Conservation (phyloP, 2,113 vertebrate genomes). For the Panthera uncia region DNA sequence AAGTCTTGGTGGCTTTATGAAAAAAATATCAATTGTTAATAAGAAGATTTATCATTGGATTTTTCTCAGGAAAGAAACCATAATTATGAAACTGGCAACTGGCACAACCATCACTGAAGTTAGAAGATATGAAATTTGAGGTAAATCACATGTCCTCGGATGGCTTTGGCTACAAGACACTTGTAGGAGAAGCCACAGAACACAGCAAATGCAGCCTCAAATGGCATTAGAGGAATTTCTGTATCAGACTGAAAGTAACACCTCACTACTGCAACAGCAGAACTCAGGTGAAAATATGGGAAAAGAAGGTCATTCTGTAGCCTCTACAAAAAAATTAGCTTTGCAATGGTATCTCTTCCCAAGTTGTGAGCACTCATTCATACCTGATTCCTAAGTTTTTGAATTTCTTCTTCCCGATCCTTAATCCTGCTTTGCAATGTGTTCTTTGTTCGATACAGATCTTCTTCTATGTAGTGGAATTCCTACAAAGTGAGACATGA, state of each 20-base stretch:
- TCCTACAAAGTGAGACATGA: slow-evolving; percentile 86
- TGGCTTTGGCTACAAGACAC: background rate
- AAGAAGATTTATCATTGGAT: background rate
- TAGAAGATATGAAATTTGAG: background rate
- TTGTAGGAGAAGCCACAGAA: background rate
- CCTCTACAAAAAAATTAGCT: background rate
- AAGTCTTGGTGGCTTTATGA: background rate
- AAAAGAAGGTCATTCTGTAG: background rate
- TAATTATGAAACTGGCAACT: background rate
- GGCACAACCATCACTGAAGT: background rate
- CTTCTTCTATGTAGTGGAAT: slow-evolving; percentile 93
- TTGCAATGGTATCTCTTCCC: background rate
- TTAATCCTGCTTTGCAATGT: slow-evolving; percentile 94
- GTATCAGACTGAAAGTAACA: background rate
- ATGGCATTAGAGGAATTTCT: background rate
- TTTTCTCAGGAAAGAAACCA: slow-evolving; percentile 2
- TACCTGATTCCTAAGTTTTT: slow-evolving; percentile 99
- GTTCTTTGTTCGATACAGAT: slow-evolving; percentile 92
- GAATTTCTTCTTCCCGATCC: slow-evolving; percentile 98
- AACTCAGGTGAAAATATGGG: background rate
- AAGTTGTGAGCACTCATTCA: background rate
- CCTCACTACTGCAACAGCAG: background rate
- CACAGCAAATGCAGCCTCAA: background rate
- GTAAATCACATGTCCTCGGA: background rate
- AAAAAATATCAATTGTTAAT: background rate